A percentile compares a stretch with the other conserved stretches of the same genome.
Conservation (phyloP, 2,797 vertebrate genomes). For the Yasuhikotakia modesta region DNA sequence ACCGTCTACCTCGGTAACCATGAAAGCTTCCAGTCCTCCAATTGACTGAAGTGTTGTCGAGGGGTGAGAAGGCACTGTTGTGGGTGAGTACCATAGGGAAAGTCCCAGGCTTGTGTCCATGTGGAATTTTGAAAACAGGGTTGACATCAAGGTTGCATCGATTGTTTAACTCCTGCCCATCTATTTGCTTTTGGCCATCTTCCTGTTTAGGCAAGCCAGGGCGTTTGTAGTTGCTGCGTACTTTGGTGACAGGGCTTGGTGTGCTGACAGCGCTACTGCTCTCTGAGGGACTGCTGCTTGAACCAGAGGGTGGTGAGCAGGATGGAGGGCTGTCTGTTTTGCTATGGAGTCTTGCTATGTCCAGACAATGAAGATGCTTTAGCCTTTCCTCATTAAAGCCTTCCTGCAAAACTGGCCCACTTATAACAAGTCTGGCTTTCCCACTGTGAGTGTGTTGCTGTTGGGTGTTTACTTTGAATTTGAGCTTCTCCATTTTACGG, state of each 20-base stretch:
- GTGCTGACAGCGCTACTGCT: constrained; percentile 79
- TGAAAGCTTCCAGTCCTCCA: constrained; percentile 89
- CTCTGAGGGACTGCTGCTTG: constrained; percentile 76
- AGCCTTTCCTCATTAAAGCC: constrained; percentile 74
- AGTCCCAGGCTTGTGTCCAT: constrained; percentile 85
- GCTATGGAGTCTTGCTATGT: constrained; percentile 68
- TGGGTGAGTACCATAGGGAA: constrained; percentile 82
- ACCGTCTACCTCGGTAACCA: constrained; percentile 70
- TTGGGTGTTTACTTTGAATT: constrained; percentile 68
- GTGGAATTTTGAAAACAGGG: constrained; percentile 80
- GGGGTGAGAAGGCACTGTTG: constrained; percentile 63
- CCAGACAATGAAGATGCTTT: constrained; percentile 71
- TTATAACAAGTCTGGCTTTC: constrained; percentile 63
- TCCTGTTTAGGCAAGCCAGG: constrained; percentile 41
- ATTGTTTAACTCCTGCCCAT: constrained; percentile 70
- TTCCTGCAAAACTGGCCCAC: constrained; percentile 76
- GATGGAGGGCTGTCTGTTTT: constrained; percentile 64
- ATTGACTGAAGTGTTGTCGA: constrained; percentile 76
- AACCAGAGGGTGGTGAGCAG: constrained; percentile 70
- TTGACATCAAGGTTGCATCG: constrained; percentile 59
- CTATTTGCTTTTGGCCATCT: constrained; percentile 41
- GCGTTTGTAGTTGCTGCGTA: constrained; percentile 75
- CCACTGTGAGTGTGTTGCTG: constrained; percentile 56
- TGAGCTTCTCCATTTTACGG: constrained; percentile 85
- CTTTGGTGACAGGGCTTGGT: constrained; percentile 75